Percentiles rank a stretch among this genome's conserved stretches.
Conservation (phyloP, 2,888 invertebrate species). For the Exocentrus adspersus region DNA sequence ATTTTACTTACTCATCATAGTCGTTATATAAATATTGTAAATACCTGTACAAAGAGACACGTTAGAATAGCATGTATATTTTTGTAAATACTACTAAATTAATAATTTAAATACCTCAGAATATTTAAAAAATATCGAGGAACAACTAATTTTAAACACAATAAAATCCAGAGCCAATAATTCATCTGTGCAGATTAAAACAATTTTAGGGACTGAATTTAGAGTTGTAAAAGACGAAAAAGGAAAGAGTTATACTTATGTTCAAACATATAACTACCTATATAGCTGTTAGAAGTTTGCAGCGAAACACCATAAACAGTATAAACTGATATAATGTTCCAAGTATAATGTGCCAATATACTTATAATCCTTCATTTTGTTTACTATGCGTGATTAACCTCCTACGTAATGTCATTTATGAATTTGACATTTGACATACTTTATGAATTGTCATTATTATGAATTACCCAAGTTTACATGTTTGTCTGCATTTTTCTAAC, state of each 20-base stretch:
- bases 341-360: no score
- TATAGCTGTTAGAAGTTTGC: no score
- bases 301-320: no score
- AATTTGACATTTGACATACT: no score
- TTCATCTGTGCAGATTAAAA: slow-evolving; percentile 12
- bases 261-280: no score
- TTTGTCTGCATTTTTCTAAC: not conserved
- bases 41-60: slow-evolving; percentile 33
- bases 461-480: no score
- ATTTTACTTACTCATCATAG: slow-evolving; percentile 21
- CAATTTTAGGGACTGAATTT: slow-evolving; percentile 25
- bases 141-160: slow-evolving; percentile 19
- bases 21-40: slow-evolving; percentile 40
- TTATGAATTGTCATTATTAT: no score
- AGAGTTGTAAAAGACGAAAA: slow-evolving; percentile 42
- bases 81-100: slow-evolving; percentile 35
- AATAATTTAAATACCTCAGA: slow-evolving; percentile 32
- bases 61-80: slow-evolving; percentile 33
- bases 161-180: slow-evolving; percentile 2
- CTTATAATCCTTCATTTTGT: no score
- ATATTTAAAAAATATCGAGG: slow-evolving; percentile 31
- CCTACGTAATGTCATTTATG: no score
- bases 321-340: no score
- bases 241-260: no score
- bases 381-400: no score